Evolutionary conservation across 2,113 vertebrate genomes (phyloP).

Genomic region (Brienomyrus brachyistius): DNA sequence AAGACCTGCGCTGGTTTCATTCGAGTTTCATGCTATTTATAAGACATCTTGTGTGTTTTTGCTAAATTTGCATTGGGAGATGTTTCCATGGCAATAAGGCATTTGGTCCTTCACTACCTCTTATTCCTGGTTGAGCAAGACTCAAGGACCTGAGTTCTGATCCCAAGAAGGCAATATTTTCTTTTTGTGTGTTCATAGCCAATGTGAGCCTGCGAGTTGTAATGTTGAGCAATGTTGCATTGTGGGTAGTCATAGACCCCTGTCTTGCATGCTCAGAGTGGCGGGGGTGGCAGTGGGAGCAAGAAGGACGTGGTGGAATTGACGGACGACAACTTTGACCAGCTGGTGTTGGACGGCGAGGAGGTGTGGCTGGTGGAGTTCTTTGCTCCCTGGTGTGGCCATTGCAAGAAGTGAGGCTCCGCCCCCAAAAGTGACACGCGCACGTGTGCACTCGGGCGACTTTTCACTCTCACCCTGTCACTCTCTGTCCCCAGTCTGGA

Average conservation of each 20-base stretch:
- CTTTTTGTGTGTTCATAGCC: background rate
- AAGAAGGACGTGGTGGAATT: constrained; percentile 85
- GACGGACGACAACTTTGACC: constrained; percentile 87
- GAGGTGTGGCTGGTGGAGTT: constrained; percentile 95
- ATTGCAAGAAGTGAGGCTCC: constrained; percentile 90
- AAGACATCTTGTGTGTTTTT: background rate
- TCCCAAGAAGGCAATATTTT: background rate
- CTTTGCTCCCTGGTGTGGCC: constrained; percentile 96
- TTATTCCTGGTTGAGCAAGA: background rate
- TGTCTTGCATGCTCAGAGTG: constrained; percentile 43
- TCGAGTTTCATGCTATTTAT: background rate
- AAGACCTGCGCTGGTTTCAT: background rate
- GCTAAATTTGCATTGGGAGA: background rate
- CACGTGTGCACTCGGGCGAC: too few species aligned
- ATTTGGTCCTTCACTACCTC: background rate
- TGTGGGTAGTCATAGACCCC: background rate
- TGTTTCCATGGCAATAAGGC: background rate
- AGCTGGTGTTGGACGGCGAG: constrained; percentile 68
- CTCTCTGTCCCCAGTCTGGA: constrained; percentile 64
- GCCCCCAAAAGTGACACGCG: background rate
- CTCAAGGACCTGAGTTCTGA: background rate
- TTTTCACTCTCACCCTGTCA: background rate
- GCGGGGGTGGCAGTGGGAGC: constrained; percentile 54
- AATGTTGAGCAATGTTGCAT: too few species aligned
- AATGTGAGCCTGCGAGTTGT: background rate